These are phyloP conservation scores for Ictidomys tridecemlineatus DNA, from an alignment of 2,113 vertebrate species.

Conservation along the genomic window DNA sequence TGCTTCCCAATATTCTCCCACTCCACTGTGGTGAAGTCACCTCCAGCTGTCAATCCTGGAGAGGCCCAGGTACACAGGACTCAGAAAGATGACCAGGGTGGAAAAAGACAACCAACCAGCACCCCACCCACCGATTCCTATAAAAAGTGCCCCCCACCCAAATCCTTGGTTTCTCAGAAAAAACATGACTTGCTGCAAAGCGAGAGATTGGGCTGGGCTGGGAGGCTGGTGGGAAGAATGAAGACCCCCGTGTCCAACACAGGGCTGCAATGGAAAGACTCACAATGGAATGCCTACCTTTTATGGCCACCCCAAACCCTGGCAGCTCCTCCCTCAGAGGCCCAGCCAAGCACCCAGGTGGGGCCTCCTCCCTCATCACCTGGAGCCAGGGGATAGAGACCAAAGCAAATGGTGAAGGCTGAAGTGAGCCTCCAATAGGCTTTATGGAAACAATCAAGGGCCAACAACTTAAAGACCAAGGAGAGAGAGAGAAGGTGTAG, in stretches of 20 bases:
- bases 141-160: background rate
- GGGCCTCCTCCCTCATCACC: constrained; percentile 20
- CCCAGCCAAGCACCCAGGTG: background rate
- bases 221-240: background rate
- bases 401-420: background rate
- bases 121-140: background rate
- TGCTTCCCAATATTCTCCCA: background rate
- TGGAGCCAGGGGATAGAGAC: background rate
- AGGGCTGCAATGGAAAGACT: background rate
- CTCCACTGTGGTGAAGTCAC: background rate
- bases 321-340: background rate
- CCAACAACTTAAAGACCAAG: constrained; percentile 41
- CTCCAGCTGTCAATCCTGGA: background rate
- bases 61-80: background rate
- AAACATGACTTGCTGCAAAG: background rate
- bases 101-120: background rate
- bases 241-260: background rate
- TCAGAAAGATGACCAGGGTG: background rate
- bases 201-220: background rate
- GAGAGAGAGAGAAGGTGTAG: background rate
- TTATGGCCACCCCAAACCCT: background rate
- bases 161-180: background rate
- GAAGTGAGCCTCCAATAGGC: background rate
- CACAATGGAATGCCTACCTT: background rate
- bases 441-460: background rate